Percentiles rank a stretch among this genome's conserved stretches.
Evolutionary conservation across 1,140 invertebrate genomes (phyloP).

Genomic region (Conus betulinus): DNA sequence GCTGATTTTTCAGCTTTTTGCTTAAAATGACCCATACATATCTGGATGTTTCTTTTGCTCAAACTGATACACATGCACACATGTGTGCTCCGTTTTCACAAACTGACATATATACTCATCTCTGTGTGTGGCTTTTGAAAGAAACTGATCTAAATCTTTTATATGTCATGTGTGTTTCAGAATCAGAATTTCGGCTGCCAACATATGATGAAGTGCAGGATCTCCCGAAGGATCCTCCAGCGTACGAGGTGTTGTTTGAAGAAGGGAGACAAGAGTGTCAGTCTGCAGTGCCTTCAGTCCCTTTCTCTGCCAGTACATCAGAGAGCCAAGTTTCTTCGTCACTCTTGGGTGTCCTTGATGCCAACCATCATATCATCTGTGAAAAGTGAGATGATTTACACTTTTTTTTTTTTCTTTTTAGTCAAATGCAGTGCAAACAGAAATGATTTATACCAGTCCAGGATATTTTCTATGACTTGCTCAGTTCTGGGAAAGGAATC

Average conservation of each 20-base stretch:
- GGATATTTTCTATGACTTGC: too few species aligned
- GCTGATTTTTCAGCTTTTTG: too few species aligned
- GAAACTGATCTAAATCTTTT: neutral
- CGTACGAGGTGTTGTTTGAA: constrained; percentile 37
- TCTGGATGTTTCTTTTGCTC: too few species aligned
- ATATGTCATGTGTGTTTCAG: constrained; percentile 2
- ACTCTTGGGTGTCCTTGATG: neutral
- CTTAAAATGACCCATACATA: too few species aligned
- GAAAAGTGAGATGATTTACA: too few species aligned
- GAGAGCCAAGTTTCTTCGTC: neutral
- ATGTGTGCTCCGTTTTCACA: neutral
- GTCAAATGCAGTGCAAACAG: too few species aligned
- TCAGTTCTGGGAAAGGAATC: too few species aligned
- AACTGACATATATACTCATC: neutral
- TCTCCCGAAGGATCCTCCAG: constrained; percentile 42
- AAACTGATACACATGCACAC: neutral
- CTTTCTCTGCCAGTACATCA: neutral
- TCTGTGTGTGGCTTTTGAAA: neutral
- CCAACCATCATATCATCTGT: too few species aligned
- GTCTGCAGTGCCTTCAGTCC: neutral
- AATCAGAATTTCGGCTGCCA: constrained; percentile 29
- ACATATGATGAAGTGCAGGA: constrained; percentile 46
- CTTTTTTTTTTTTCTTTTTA: too few species aligned
- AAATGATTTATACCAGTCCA: too few species aligned
- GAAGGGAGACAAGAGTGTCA: constrained; percentile 16